Evolutionary conservation across 2,888 invertebrate genomes (phyloP), one percentile per base, ranked within the genome.

Genomic region (Polietes domitor): DNA sequence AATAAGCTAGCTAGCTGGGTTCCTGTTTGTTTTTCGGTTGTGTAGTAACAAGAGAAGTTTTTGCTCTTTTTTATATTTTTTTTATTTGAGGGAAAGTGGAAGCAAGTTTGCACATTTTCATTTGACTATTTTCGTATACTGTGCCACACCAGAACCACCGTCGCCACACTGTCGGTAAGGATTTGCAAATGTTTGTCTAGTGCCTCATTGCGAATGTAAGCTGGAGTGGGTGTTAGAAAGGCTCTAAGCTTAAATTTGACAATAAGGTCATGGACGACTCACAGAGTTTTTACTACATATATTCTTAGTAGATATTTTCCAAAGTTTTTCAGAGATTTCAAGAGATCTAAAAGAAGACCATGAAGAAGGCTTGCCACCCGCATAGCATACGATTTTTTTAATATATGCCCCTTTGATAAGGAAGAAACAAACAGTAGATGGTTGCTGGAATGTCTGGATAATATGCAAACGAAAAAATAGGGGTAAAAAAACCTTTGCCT

Each of bases 241-340:
- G 32, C n/a, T 0, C 32, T 15, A 28, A 28, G 32, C n/a, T n/a
- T n/a, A 65, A 61, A 76, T 28, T 72, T 71, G 26, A 61, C 41
- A 75, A 79, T 37, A 71, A 82, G 82, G 82, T 82, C 82, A 82
- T 47, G 82, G 82, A 72, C 79, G 72, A 78, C 73, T 65, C n/a
- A n/a, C n/a, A n/a, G 19, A 3, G 15, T 58, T 24, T 77, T 73
- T 47, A 73, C 77, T 47, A 47, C 32, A 32, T 9, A 4, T 32
- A 9, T 9, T 32, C 5, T n/a, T 9, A 32, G 5, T 6, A 32
- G 32, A 32, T 32, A n/a, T n/a, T n/a, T n/a, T n/a, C n/a, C n/a
- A n/a, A n/a, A n/a, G n/a, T n/a, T n/a, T n/a, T n/a, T n/a, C n/a
- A n/a, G n/a, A n/a, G n/a, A n/a, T n/a, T n/a, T n/a, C n/a, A n/a